Conservation (phyloP, 2,113 vertebrate species). For the Copsychus sechellarum region DNA sequence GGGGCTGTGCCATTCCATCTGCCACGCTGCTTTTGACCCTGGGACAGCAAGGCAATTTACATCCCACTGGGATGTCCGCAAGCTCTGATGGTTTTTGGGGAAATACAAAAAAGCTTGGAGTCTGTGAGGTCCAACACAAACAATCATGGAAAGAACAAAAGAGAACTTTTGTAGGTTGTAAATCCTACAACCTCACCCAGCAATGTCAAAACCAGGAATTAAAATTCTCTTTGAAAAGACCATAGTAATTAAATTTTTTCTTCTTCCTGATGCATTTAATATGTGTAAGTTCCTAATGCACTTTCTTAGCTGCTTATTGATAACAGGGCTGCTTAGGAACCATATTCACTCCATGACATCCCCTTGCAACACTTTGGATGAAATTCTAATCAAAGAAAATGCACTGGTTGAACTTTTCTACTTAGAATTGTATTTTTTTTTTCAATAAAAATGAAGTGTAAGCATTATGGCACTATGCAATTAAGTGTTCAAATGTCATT, state of each 20-base stretch:
- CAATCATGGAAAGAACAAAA: neutral
- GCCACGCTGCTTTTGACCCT: neutral
- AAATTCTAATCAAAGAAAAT: neutral
- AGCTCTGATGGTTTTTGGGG: neutral
- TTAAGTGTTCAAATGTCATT: neutral
- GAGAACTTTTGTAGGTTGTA: neutral
- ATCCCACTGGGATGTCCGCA: neutral
- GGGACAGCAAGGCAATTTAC: neutral
- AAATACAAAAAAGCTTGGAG: neutral
- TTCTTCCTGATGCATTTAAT: neutral
- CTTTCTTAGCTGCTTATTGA: neutral
- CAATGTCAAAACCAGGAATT: neutral
- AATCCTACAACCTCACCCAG: neutral
- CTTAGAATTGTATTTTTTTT: neutral
- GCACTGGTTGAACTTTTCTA: neutral
- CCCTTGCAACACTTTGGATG: neutral
- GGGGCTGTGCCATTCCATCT: neutral
- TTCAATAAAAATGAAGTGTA: neutral
- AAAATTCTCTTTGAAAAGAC: neutral
- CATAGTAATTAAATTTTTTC: neutral
- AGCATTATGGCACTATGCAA: neutral
- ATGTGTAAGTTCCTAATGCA: neutral
- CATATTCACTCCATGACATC: neutral
- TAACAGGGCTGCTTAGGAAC: neutral
- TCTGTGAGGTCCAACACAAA: neutral